Evolutionary conservation across 53 echinoderm and acorn worm species (phyloP).

Genomic region (Apostichopus leukothele): DNA sequence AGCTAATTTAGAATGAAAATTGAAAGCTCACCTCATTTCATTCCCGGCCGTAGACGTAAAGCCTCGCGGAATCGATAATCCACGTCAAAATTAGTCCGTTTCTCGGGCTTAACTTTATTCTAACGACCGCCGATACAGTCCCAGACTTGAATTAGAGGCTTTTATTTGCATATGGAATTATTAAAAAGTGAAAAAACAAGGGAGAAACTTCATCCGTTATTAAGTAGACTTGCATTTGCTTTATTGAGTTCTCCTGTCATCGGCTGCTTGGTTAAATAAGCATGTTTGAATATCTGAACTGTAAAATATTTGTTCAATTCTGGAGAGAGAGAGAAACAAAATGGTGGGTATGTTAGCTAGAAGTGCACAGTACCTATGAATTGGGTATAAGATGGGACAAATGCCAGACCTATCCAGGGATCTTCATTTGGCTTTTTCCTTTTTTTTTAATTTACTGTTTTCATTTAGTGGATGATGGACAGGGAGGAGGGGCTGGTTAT

Average conservation of each 20-base stretch:
- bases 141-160: neutral
- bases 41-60: neutral
- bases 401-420: too few relatives aligned
- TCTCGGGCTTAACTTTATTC: neutral
- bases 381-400: too few relatives aligned
- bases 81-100: neutral
- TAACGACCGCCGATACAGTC: neutral
- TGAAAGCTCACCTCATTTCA: too few relatives aligned
- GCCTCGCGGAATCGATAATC: neutral
- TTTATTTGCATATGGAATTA: neutral
- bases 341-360: too few relatives aligned
- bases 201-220: conserved; percentile 4
- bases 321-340: too few relatives aligned
- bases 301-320: too few relatives aligned
- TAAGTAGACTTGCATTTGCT: neutral
- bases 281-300: neutral
- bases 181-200: neutral
- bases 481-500: too few relatives aligned
- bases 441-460: too few relatives aligned
- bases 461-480: too few relatives aligned
- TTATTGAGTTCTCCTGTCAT: neutral
- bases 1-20: too few relatives aligned
- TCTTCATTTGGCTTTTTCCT: too few relatives aligned
- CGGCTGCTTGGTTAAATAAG: neutral
- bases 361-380: too few relatives aligned